phyloP scores from a whole-genome alignment of 2,797 vertebrate genomes.

The Pseudomugil gertrudae region DNA sequence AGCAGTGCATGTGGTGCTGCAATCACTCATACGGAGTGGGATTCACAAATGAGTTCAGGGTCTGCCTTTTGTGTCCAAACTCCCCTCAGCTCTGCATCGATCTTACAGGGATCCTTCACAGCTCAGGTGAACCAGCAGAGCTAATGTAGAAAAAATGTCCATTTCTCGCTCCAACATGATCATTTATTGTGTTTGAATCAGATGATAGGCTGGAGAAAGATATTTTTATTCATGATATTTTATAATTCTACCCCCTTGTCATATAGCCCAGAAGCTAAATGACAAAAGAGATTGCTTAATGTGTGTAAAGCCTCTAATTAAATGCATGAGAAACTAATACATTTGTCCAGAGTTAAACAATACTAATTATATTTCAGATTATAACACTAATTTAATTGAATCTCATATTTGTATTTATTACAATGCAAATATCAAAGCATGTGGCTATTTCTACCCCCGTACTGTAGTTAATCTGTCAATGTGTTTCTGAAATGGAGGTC shows the following conservation, averaged over 20 bases:
- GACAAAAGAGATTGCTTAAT: slow-evolving; percentile 29
- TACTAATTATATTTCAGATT: slow-evolving; percentile 12
- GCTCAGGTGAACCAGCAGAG: slow-evolving; percentile 24
- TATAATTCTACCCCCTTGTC: background rate
- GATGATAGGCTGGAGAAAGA: slow-evolving; percentile 10
- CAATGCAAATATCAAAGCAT: slow-evolving; percentile 33
- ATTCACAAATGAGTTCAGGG: slow-evolving; percentile 15
- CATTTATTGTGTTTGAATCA: slow-evolving; percentile 14
- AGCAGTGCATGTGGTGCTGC: slow-evolving; percentile 1
- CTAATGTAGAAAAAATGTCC: slow-evolving; percentile 15
- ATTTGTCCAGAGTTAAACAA: slow-evolving; percentile 20
- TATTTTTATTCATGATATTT: slow-evolving; percentile 5
- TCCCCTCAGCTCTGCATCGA: slow-evolving; percentile 27
- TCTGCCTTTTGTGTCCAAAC: slow-evolving; percentile 19
- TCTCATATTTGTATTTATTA: slow-evolving; percentile 16
- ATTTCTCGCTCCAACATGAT: slow-evolving; percentile 22
- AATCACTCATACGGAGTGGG: slow-evolving; percentile 12
- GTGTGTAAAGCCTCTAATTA: slow-evolving; percentile 24
- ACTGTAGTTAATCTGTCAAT: slow-evolving; percentile 34
- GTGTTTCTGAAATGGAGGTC: slow-evolving; percentile 42
- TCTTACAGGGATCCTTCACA: slow-evolving; percentile 23
- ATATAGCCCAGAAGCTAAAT: slow-evolving; percentile 26
- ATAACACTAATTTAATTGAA: slow-evolving; percentile 28
- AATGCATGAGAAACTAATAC: slow-evolving; percentile 27
- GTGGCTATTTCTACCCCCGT: slow-evolving; percentile 15